Evolutionary conservation across 2,888 invertebrate genomes (phyloP), one percentile per base, ranked within the genome.

Genomic region (Diaperis boleti): DNA sequence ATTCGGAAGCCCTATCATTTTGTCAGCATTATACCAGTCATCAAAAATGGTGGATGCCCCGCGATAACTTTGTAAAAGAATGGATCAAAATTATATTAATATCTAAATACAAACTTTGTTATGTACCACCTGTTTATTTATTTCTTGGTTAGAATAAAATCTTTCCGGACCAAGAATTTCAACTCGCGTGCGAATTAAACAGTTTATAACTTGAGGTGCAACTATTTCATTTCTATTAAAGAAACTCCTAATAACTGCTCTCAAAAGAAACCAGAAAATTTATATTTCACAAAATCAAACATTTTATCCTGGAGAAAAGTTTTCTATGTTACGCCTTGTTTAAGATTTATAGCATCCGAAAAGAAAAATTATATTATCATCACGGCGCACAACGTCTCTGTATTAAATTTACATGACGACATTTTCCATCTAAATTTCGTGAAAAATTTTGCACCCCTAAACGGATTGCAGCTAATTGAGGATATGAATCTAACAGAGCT

Each of bases 361-460:
- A 62, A 55, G 62, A 41, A 57, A 56, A 47, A 56, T 62, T 54
- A 62, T 55, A 62, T 62, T 57, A 57, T 62, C 52, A 62, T 56
- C 41, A 62, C 57, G 44, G 57, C 18, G 42, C 57, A 62, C 49
- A 57, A 62, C 62, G 26, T 50, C 42, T 50, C 42, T 50, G 35
- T 62, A 62, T 62, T 62, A 62, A 62, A 62, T 62, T 62, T 62
- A 52, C 52, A 57, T 42, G 50, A 14, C 49, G 62, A 39, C 33
- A 39, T 41, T 47, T 54, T 41, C 26, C 41, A 47, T 47, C 41
- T 41, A 59, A 59, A 45, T 56, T 56, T 56, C 26, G 31, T 49
- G 59, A 59, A 59, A 59, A 41, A 59, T 29, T 22, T 41, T 49
- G 31, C 44, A 41, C 26, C 49, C 49, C 49, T 39, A 44, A 37